Conservation (phyloP, 1,140 invertebrate species). For the Planococcus citri region DNA sequence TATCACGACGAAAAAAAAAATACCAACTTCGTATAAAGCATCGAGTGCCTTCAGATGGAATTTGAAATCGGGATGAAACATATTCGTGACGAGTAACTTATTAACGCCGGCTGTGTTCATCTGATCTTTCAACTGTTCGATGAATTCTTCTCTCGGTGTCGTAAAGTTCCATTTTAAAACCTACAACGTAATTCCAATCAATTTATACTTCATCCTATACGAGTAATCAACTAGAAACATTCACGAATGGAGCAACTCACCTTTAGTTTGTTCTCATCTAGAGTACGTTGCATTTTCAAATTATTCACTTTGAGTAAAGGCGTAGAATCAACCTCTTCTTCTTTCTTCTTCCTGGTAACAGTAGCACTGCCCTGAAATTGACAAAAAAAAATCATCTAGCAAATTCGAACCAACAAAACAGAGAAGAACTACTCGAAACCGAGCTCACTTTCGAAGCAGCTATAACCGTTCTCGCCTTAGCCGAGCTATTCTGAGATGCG, state of each 20-base stretch:
- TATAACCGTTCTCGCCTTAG: conserved; percentile 26
- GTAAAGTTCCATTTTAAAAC: conserved; percentile 92
- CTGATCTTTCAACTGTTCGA: conserved; percentile 78
- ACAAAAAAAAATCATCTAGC: neutral
- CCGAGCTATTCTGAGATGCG: neutral
- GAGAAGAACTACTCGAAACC: conserved; percentile 1
- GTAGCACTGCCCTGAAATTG: conserved; percentile 21
- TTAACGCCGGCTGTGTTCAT: conserved; percentile 81
- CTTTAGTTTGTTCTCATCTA: conserved; percentile 85
- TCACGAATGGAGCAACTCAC: conserved; percentile 29
- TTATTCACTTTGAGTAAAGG: conserved; percentile 72
- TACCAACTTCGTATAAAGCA: conserved; percentile 55
- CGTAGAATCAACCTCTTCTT: conserved; percentile 71
- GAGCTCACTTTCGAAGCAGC: neutral
- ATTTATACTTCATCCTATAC: no score
- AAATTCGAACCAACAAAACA: neutral
- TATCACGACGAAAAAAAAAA: no score
- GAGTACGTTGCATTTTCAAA: conserved; percentile 76
- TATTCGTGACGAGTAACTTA: conserved; percentile 69
- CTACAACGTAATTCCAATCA: conserved; percentile 32
- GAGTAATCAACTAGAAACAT: neutral
- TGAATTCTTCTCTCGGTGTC: conserved; percentile 82
- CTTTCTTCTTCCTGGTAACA: conserved; percentile 39
- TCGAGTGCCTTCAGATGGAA: conserved; percentile 94
- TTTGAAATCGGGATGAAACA: conserved; percentile 94